Base-by-base conservation (phyloP, 1,140 invertebrate genomes). In the Cardiocondyla obscurior region DNA sequence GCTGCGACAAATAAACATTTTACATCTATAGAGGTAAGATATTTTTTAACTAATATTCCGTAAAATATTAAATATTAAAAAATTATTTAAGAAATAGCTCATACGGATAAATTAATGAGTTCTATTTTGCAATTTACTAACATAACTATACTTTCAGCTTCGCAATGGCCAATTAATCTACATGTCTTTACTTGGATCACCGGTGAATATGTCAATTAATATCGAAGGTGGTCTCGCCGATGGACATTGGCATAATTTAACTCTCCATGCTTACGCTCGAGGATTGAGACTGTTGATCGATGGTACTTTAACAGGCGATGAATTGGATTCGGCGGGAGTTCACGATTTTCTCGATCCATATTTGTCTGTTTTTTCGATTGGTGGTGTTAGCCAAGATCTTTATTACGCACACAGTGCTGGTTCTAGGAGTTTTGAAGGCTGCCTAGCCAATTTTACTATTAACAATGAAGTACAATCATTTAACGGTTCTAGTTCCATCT, bases 311-410 rank as follows among this genome's bases (percentile, higher is more conserved):
- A 95, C 96, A 0, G 97, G 97, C 0, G 97, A 98, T 87, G 97
- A 98, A 90, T 94, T 98, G 3, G 97, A 98, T 90, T 95, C 96
- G 1, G 96, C 96, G 14, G 96, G 97, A 12, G 97, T 98, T 1
- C 98, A 99, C 90, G 97, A 99, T 90, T 98, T 98, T 91, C 94
- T 98, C 8, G 98, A 98, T 93, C 97, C 98, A 1, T 98, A 98
- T 90, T 93, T 99, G 8, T 97, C 97, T 0, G 94, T 95, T 4
- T 90, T 99, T 1, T 96, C 96, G 0, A 90, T 98, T 57, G 98
- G 98, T 30, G 97, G 97, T 19, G 95, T 95, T 0, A 94, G 95
- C 84, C 88, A 91, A 39, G 94, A 95, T 67, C 90, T 94, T 6
- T 96, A 96, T 88, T 95, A 95, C 91, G 90, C 94, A 60, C 89